A percentile compares a stretch with the other conserved stretches of the same genome.
These are phyloP conservation scores for Erpobdella octoculata DNA, from an alignment of 2,888 invertebrate genomes.

Conservation along the genomic window DNA sequence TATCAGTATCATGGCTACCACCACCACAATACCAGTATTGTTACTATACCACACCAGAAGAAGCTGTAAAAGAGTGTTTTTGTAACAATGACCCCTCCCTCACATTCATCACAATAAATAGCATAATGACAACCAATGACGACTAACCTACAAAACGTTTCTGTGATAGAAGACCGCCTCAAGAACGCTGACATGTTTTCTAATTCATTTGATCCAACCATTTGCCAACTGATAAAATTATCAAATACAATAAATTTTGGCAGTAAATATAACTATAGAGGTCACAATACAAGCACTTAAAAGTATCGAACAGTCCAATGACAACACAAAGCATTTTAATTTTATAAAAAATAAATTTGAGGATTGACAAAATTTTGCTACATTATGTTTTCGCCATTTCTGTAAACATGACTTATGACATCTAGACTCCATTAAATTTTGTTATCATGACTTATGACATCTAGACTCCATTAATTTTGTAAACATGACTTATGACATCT, in stretches of 20 bases:
- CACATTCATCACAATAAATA: neutral
- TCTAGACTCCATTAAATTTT: too few relatives aligned
- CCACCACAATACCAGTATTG: too few relatives aligned
- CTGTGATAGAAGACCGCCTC: neutral
- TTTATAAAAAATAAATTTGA: neutral
- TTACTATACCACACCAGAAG: too few relatives aligned
- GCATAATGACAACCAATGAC: neutral
- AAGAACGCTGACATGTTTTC: neutral
- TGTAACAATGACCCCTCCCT: too few relatives aligned
- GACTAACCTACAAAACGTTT: neutral
- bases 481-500: too few relatives aligned
- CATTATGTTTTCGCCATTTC: too few relatives aligned
- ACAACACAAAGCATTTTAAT: neutral
- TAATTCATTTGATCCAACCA: constrained; percentile 1
- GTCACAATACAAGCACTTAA: neutral
- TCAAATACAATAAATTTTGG: neutral
- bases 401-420: too few relatives aligned
- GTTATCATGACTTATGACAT: too few relatives aligned
- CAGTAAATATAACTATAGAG: neutral
- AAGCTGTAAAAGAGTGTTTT: too few relatives aligned
- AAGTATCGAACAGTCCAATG: neutral
- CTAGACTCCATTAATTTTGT: too few relatives aligned
- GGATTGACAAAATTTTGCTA: too few relatives aligned
- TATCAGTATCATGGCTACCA: too few relatives aligned
- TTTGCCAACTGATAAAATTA: neutral